Evolutionary conservation across 2,888 invertebrate genomes (phyloP).

Genomic region (Cantharis nigra): DNA sequence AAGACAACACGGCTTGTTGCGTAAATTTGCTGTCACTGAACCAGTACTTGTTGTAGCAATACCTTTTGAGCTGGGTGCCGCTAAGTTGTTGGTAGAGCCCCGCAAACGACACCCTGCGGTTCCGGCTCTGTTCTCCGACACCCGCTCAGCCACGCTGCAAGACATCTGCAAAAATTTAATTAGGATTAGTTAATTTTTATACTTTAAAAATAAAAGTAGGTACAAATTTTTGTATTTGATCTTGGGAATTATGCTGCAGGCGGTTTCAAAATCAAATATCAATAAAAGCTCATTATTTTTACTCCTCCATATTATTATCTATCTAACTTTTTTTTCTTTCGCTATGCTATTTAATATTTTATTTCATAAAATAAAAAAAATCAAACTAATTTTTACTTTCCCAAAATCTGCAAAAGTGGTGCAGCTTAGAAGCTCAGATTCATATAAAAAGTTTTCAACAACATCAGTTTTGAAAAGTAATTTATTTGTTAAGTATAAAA

Average conservation of each 20-base stretch:
- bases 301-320: too few relatives aligned
- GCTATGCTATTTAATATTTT: too few relatives aligned
- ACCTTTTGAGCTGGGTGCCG: constrained; percentile 51
- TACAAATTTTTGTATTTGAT: too few relatives aligned
- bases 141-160: constrained; percentile 62
- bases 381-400: not conserved
- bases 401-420: not conserved
- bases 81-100: constrained; percentile 51
- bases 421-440: not conserved
- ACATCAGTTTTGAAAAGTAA: too few relatives aligned
- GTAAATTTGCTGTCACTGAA: constrained; percentile 52
- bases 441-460: too few relatives aligned
- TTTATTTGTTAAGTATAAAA: not conserved
- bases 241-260: not conserved
- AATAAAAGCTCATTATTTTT: not conserved
- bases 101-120: constrained; percentile 53
- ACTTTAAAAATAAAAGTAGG: not conserved
- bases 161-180: constrained; percentile 57
- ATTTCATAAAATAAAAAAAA: too few relatives aligned
- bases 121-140: constrained; percentile 54
- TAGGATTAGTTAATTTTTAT: not conserved
- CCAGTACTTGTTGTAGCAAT: constrained; percentile 46
- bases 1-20: constrained; percentile 66
- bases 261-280: not conserved
- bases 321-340: not conserved